Evolutionary conservation across 2,888 invertebrate genomes (phyloP).

Genomic region (Heliconius erato): DNA sequence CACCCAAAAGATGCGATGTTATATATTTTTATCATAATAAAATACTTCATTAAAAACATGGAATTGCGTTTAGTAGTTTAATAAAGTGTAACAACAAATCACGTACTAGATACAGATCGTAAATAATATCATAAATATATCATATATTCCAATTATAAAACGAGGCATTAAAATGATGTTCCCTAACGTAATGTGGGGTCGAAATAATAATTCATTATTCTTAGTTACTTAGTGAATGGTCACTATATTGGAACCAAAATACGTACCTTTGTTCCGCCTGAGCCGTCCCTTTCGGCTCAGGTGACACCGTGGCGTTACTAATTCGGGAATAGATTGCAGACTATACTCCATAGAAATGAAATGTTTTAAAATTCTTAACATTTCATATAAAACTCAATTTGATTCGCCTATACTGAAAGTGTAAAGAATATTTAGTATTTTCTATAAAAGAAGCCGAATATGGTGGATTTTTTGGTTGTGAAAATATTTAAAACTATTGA

Average conservation of each 20-base stretch:
- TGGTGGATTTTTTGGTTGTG: neutral
- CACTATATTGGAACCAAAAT: slow-evolving; percentile 75
- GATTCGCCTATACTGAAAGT: slow-evolving; percentile 61
- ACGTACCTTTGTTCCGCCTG: slow-evolving; percentile 76
- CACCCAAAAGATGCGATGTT: too few relatives aligned
- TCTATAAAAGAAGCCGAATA: neutral
- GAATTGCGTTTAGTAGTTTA: slow-evolving; percentile 2
- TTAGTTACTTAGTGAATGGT: slow-evolving; percentile 75
- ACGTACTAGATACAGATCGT: slow-evolving; percentile 49
- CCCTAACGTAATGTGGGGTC: slow-evolving; percentile 71
- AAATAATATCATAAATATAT: slow-evolving; percentile 72
- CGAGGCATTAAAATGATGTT: slow-evolving; percentile 46
- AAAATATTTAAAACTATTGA: neutral
- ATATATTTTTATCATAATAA: too few relatives aligned
- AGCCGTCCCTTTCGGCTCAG: slow-evolving; percentile 78
- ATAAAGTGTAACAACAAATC: slow-evolving; percentile 22
- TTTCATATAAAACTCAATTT: slow-evolving; percentile 68
- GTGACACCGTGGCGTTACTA: slow-evolving; percentile 82
- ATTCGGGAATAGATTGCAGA: slow-evolving; percentile 62
- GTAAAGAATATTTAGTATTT: slow-evolving; percentile 10
- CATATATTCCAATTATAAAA: slow-evolving; percentile 73
- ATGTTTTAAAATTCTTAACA: slow-evolving; percentile 63
- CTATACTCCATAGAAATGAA: slow-evolving; percentile 52
- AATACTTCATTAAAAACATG: too few relatives aligned
- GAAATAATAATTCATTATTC: slow-evolving; percentile 73